These are phyloP conservation scores for Phaedon cochleariae DNA, from an alignment of 2,888 invertebrate genomes.

Conservation along the genomic window DNA sequence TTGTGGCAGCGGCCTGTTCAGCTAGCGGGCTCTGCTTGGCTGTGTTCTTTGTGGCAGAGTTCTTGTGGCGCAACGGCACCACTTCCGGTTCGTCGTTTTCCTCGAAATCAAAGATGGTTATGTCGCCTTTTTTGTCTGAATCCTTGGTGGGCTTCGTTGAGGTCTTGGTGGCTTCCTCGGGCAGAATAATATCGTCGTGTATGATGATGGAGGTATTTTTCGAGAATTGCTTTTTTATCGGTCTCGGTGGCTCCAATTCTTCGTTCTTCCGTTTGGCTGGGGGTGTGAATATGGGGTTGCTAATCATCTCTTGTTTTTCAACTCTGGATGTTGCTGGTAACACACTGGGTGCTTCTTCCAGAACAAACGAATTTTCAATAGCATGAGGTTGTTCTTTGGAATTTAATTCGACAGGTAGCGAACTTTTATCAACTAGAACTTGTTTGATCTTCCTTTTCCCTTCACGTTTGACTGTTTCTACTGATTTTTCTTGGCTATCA, in stretches of 20 bases:
- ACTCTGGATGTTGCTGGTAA: no score
- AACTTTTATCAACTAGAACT: not conserved
- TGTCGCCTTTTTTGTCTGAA: conserved; percentile 28
- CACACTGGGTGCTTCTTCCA: no score
- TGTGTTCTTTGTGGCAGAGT: not conserved
- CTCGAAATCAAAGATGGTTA: conserved; percentile 37
- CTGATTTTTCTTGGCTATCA: not conserved
- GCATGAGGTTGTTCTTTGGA: no score
- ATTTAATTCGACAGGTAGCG: no score
- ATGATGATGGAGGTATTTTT: not conserved
- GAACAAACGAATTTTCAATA: no score
- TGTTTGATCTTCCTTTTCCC: conserved; percentile 1
- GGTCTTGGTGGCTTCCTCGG: no score
- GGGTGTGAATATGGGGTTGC: no score
- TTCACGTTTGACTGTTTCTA: not conserved
- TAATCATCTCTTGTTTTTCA: no score
- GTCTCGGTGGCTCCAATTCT: not conserved
- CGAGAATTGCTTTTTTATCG: not conserved
- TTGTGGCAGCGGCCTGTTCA: no score
- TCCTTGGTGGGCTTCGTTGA: no score
- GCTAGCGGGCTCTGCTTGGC: no score
- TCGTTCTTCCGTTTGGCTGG: not conserved
- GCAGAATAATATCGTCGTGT: not conserved
- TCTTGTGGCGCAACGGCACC: conserved; percentile 18
- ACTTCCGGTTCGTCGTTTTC: conserved; percentile 34